phyloP scores from a whole-genome alignment of 64 coral and sea anemone genomes.

The Orbicella faveolata region DNA sequence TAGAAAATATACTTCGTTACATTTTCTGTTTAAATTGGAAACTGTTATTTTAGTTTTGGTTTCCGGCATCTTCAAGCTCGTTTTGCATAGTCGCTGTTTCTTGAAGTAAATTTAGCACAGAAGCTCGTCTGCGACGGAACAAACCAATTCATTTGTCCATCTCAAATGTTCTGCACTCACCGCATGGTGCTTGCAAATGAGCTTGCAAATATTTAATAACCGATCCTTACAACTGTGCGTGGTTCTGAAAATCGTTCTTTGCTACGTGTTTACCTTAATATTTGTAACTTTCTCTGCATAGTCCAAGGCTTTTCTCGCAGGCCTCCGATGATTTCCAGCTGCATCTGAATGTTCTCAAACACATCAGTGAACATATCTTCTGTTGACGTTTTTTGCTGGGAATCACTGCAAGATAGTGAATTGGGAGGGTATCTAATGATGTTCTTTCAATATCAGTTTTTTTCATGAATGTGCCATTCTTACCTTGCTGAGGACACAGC shows the following conservation, averaged over 20 bases:
- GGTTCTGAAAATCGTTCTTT: background rate
- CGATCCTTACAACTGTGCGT: background rate
- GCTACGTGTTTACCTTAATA: slow-evolving; percentile 54
- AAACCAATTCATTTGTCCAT: too few relatives aligned
- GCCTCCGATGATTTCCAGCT: slow-evolving; percentile 77
- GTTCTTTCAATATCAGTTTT: too few relatives aligned
- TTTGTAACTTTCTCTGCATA: slow-evolving; percentile 66
- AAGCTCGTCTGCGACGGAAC: too few relatives aligned
- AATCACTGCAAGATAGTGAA: background rate
- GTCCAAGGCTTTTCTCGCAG: slow-evolving; percentile 68
- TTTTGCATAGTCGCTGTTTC: too few relatives aligned
- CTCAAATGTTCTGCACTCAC: too few relatives aligned
- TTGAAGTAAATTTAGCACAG: too few relatives aligned
- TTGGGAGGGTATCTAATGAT: background rate
- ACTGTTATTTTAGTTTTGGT: too few relatives aligned
- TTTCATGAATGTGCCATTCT: background rate
- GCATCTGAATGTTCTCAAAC: slow-evolving; percentile 82
- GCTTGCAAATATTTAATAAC: too few relatives aligned
- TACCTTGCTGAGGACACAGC: background rate
- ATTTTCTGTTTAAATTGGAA: too few relatives aligned
- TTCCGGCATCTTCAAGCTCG: too few relatives aligned
- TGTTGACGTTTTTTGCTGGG: background rate
- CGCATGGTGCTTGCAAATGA: too few relatives aligned
- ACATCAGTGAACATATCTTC: slow-evolving; percentile 40
- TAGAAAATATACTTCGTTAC: too few relatives aligned